Conservation (phyloP, 2,888 invertebrate genomes). For the Spodoptera littoralis region DNA sequence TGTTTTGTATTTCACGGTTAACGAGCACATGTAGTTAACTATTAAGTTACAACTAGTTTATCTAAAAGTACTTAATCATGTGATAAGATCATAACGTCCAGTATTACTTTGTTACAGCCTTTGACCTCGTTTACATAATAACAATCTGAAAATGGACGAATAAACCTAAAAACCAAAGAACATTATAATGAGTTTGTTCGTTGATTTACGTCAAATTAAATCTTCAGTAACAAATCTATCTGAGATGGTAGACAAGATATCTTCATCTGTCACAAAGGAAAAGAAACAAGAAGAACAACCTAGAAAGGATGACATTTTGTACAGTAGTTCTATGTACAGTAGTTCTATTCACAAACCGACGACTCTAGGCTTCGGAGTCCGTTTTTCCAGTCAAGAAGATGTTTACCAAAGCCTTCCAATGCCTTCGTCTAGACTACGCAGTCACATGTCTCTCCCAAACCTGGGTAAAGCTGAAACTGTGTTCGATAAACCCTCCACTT, state of each 20-base stretch:
- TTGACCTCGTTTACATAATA: conserved; percentile 5
- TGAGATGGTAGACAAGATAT: conserved; percentile 86
- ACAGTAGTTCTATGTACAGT: conserved; percentile 76
- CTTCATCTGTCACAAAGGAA: conserved; percentile 73
- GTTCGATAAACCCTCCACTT: conserved; percentile 70
- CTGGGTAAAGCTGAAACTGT: conserved; percentile 77
- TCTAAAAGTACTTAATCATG: too few species aligned
- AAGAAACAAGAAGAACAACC: conserved; percentile 66
- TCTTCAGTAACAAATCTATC: conserved; percentile 85
- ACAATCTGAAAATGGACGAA: conserved; percentile 53
- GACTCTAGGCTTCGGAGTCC: conserved; percentile 82
- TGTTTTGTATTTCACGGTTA: background rate
- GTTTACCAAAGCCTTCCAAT: conserved; percentile 82
- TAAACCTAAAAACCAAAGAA: conserved; percentile 8
- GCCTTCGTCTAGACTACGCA: conserved; percentile 83
- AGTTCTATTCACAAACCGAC: conserved; percentile 81
- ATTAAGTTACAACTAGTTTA: too few species aligned
- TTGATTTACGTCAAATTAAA: conserved; percentile 85
- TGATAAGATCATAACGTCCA: conserved; percentile 1
- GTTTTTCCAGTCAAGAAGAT: conserved; percentile 85
- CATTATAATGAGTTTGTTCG: conserved; percentile 83
- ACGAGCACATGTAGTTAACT: too few species aligned
- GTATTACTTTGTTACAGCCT: conserved; percentile 53
- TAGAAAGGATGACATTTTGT: conserved; percentile 71
- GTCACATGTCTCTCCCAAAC: conserved; percentile 86